A percentile compares a stretch with the other conserved stretches of the same genome.
phyloP scores from a whole-genome alignment of 2,888 invertebrate genomes.

The Rhagophthalmus giganteus region DNA sequence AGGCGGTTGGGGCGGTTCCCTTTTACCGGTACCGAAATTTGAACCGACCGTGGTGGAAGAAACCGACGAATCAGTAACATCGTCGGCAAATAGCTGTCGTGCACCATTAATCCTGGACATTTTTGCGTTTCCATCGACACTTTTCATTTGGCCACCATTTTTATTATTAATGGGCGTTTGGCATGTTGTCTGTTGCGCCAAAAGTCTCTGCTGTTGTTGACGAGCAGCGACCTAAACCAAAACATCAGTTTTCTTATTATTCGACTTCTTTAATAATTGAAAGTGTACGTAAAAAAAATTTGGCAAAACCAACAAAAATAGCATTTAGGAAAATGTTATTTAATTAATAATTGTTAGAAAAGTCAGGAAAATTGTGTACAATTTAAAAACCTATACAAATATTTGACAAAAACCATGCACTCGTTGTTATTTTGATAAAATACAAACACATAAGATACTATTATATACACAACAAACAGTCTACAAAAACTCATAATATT shows the following conservation, averaged over 20 bases:
- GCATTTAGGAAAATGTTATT: too few species aligned
- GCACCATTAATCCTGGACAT: constrained; percentile 52
- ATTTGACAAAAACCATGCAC: too few species aligned
- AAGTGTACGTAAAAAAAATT: too few species aligned
- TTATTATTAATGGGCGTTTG: constrained; percentile 40
- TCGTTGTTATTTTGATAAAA: too few species aligned
- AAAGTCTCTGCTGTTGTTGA: constrained; percentile 65
- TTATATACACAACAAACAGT: too few species aligned
- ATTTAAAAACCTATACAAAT: too few species aligned
- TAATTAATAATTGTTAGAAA: too few species aligned
- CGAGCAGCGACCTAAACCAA: constrained; percentile 66
- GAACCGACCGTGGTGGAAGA: constrained; percentile 49
- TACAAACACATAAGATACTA: too few species aligned
- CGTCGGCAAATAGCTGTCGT: constrained; percentile 51
- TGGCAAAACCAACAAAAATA: too few species aligned
- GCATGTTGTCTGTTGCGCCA: constrained; percentile 57
- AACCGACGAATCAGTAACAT: constrained; percentile 51
- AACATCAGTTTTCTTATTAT: background rate
- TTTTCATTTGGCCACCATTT: constrained; percentile 40
- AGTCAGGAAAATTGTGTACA: background rate
- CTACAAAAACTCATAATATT: too few species aligned
- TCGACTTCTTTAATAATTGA: too few species aligned
- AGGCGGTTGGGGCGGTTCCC: constrained; percentile 56
- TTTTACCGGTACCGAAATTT: constrained; percentile 48
- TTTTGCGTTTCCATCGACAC: constrained; percentile 45